Percentiles rank a stretch among this genome's conserved stretches.
These are phyloP conservation scores for Platichthys flesus DNA, from an alignment of 2,113 vertebrate genomes.

Conservation along the genomic window DNA sequence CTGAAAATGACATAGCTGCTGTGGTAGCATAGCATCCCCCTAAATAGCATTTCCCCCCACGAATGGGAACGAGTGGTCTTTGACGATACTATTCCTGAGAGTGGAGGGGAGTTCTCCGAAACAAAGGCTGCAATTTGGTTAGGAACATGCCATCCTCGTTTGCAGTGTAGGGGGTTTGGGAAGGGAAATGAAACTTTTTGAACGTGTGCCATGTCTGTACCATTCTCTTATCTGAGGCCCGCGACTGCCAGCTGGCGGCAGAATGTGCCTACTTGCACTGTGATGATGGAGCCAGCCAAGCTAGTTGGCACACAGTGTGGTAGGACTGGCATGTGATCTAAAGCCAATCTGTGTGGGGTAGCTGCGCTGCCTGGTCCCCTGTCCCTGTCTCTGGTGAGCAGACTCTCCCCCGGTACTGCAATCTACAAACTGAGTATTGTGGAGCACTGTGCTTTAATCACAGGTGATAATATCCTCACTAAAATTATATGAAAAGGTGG, in stretches of 20 bases:
- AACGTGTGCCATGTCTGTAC: conserved; percentile 87
- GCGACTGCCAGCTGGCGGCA: conserved; percentile 89
- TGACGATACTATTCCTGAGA: conserved; percentile 85
- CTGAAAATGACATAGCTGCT: conserved; percentile 58
- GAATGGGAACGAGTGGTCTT: conserved; percentile 76
- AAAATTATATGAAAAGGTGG: not conserved
- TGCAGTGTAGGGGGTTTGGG: conserved; percentile 84
- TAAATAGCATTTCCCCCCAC: conserved; percentile 69
- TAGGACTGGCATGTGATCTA: conserved; percentile 77
- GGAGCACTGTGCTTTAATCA: not conserved
- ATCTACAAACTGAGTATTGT: not conserved
- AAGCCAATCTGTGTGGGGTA: conserved; percentile 75
- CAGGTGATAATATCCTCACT: not conserved
- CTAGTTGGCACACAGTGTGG: conserved; percentile 76
- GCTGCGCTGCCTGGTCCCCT: conserved; percentile 14
- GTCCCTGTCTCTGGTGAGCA: conserved; percentile 26
- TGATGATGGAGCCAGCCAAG: conserved; percentile 81
- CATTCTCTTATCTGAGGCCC: conserved; percentile 86
- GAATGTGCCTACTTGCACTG: conserved; percentile 83
- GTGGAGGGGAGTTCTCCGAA: conserved; percentile 84
- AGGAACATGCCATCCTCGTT: conserved; percentile 87
- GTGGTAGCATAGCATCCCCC: conserved; percentile 66
- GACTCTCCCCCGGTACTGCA: conserved; percentile 30
- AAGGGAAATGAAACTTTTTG: conserved; percentile 88
- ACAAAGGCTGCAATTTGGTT: conserved; percentile 82